Evolutionary conservation across 2,888 invertebrate species (phyloP).

Genomic region (Meteorus cinctellus): DNA sequence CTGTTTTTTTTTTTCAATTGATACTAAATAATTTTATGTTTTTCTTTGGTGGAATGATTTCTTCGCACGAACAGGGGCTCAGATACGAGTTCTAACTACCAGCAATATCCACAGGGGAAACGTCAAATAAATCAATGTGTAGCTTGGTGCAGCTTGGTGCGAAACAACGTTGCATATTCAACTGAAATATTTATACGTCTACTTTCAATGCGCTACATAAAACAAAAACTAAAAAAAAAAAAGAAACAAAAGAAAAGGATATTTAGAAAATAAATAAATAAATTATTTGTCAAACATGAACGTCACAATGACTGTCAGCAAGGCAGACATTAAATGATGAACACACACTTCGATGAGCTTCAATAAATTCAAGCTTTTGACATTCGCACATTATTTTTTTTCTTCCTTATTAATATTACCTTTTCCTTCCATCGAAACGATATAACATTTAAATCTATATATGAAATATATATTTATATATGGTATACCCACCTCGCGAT

Average conservation of each 20-base stretch:
- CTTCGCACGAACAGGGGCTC: constrained; percentile 45
- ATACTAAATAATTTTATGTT: constrained; percentile 40
- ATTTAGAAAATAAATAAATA: not conserved
- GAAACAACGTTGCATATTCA: constrained; percentile 67
- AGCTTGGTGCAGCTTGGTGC: constrained; percentile 67
- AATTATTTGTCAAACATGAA: constrained; percentile 1
- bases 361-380: constrained; percentile 16
- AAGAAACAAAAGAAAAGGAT: constrained; percentile 8
- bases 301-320: constrained; percentile 2
- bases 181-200: constrained; percentile 59
- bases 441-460: not conserved
- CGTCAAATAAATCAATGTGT: constrained; percentile 55
- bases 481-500: constrained; percentile 82
- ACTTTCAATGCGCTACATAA: constrained; percentile 59
- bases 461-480: constrained; percentile 2
- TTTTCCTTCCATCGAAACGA: not conserved
- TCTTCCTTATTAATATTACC: not conserved
- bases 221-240: constrained; percentile 34
- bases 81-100: constrained; percentile 62
- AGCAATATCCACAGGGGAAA: constrained; percentile 58
- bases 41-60: not conserved
- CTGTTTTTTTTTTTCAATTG: constrained; percentile 25
- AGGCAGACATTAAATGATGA: not conserved
- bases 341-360: constrained; percentile 19
- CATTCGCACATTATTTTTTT: constrained; percentile 1